A percentile compares a stretch with the other conserved stretches of the same genome.
Conservation (phyloP, 1,140 invertebrate genomes). For the Eurosta solidaginis region DNA sequence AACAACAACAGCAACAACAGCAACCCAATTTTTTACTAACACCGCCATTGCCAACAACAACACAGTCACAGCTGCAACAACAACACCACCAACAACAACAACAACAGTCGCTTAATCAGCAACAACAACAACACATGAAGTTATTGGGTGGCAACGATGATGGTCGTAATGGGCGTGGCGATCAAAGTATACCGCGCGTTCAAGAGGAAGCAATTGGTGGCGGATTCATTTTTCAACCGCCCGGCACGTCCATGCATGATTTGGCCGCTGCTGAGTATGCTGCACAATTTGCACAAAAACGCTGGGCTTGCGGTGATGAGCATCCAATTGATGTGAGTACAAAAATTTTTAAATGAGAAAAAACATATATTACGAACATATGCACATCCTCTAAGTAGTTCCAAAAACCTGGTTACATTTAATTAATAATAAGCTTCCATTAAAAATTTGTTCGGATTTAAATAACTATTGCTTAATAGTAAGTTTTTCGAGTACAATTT, state of each 20-base stretch:
- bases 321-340: constrained; percentile 58
- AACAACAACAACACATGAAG: constrained; percentile 57
- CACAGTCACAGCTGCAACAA: constrained; percentile 33
- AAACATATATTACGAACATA: no score
- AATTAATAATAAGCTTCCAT: no score
- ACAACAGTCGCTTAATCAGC: constrained; percentile 38
- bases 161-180: constrained; percentile 56
- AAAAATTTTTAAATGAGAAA: no score
- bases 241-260: constrained; percentile 44
- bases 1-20: constrained; percentile 30
- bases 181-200: constrained; percentile 42
- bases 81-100: constrained; percentile 39
- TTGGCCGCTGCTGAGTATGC: constrained; percentile 54
- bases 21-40: constrained; percentile 36
- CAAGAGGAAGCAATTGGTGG: constrained; percentile 52
- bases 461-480: no score
- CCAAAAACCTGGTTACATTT: no score
- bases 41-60: constrained; percentile 35
- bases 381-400: no score
- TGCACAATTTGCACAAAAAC: constrained; percentile 55
- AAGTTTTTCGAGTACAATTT: no score
- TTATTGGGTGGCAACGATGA: constrained; percentile 58
- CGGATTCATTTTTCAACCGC: constrained; percentile 52
- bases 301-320: constrained; percentile 57
- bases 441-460: no score